Percentiles rank a stretch among this genome's conserved stretches.
Conservation (phyloP, 1,140 invertebrate species). For the Hycleus phaleratus region DNA sequence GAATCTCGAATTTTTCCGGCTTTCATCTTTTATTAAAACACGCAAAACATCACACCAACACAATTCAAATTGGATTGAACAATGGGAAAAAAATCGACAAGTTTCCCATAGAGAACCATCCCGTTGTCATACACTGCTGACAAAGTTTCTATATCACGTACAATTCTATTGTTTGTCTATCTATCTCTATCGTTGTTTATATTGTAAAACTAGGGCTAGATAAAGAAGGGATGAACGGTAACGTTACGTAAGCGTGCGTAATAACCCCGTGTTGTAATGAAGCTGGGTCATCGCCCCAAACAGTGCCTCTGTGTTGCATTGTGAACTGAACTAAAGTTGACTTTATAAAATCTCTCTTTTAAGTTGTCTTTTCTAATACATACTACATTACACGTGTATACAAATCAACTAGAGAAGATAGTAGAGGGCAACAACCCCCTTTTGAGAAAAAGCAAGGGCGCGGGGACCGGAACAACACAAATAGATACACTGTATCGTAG, state of each 20-base stretch:
- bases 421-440: no score
- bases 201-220: slow-evolving; percentile 11
- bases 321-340: slow-evolving; percentile 15
- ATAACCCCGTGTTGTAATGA: slow-evolving; percentile 38
- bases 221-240: slow-evolving; percentile 30
- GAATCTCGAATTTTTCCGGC: no score
- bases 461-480: no score
- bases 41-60: not conserved
- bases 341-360: slow-evolving; percentile 1
- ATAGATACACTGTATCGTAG: no score
- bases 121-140: slow-evolving; percentile 29
- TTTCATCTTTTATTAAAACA: no score
- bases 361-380: not conserved
- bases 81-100: slow-evolving; percentile 11
- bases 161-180: slow-evolving; percentile 10
- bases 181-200: slow-evolving; percentile 18
- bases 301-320: slow-evolving; percentile 25
- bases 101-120: slow-evolving; percentile 29
- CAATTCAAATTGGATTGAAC: slow-evolving; percentile 5
- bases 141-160: slow-evolving; percentile 21
- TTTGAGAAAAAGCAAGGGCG: no score
- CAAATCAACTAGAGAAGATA: no score
- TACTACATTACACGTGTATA: no score
- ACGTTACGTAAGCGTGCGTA: slow-evolving; percentile 34
- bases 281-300: slow-evolving; percentile 32